A percentile compares a stretch with the other conserved stretches of the same genome.
These are phyloP conservation scores for Heliopora coerulea DNA, from an alignment of 92 coral and sea anemone species.

Conservation along the genomic window DNA sequence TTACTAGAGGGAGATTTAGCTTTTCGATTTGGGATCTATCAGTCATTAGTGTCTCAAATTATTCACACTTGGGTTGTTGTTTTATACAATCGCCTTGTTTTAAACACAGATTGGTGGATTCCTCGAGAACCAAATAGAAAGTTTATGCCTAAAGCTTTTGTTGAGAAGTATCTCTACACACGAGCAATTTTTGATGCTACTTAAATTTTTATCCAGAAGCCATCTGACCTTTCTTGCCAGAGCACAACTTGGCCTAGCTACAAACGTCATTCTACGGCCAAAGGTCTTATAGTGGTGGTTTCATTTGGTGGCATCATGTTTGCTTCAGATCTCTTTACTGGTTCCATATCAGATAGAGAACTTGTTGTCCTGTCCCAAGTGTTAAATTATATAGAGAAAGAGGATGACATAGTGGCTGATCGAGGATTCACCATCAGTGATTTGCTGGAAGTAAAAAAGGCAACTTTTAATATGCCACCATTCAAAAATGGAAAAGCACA, in stretches of 20 bases:
- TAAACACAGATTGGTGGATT: too few relatives aligned
- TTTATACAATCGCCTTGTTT: too few relatives aligned
- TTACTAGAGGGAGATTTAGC: constrained; percentile 61
- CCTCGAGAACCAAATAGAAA: constrained; percentile 50
- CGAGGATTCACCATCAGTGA: too few relatives aligned
- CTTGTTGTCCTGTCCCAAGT: constrained; percentile 46
- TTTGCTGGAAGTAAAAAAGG: too few relatives aligned
- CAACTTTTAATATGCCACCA: too few relatives aligned
- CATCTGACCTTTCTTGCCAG: constrained; percentile 48
- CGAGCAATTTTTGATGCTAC: constrained; percentile 60
- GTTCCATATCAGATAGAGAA: constrained; percentile 63
- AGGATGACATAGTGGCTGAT: too few relatives aligned
- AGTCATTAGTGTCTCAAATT: constrained; percentile 41
- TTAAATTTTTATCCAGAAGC: constrained; percentile 50
- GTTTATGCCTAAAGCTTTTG: constrained; percentile 57
- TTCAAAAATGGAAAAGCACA: too few relatives aligned
- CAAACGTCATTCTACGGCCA: constrained; percentile 46
- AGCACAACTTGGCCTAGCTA: constrained; percentile 51
- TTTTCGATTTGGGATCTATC: constrained; percentile 53
- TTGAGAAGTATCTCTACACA: constrained; percentile 46
- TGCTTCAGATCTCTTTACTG: constrained; percentile 57
- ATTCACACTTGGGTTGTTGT: constrained; percentile 50
- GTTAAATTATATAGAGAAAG: too few relatives aligned
- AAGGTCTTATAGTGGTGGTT: constrained; percentile 33
- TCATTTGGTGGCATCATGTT: too few relatives aligned